Evolutionary conservation across 2,888 invertebrate genomes (phyloP).

Genomic region (Drosophila kokeensis): DNA sequence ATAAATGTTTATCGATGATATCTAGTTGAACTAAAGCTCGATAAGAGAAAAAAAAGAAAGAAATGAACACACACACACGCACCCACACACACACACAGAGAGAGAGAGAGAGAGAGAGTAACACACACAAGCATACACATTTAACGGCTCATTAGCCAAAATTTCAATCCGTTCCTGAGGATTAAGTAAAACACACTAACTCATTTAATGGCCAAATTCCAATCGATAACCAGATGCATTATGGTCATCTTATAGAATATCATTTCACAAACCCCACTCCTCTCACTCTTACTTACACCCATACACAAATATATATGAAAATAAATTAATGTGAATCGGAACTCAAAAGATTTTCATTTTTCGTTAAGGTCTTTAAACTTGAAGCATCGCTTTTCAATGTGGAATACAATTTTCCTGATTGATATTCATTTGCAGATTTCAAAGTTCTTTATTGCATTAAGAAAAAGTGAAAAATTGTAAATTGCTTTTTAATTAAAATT

Average conservation of each 20-base stretch:
- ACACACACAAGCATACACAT: conserved; percentile 16
- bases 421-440: background rate
- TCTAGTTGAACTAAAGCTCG: conserved; percentile 68
- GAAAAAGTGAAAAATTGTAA: background rate
- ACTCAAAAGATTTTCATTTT: background rate
- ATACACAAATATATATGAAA: conserved; percentile 15
- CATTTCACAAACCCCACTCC: background rate
- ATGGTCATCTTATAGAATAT: background rate
- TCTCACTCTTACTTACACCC: background rate
- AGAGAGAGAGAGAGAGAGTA: background rate
- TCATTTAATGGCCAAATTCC: conserved; percentile 21
- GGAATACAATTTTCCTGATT: background rate
- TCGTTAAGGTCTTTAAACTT: background rate
- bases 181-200: conserved; percentile 4
- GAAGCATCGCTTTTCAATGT: background rate
- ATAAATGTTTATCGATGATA: conserved; percentile 44
- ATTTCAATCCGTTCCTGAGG: conserved; percentile 19
- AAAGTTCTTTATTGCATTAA: background rate
- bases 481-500: background rate
- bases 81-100: background rate
- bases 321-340: conserved; percentile 42
- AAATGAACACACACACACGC: conserved; percentile 22
- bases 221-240: conserved; percentile 5
- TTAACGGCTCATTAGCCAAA: conserved; percentile 28
- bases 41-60: conserved; percentile 41